Evolutionary conservation across 1,140 invertebrate species (phyloP).

Genomic region (Melitaea cinxia): DNA sequence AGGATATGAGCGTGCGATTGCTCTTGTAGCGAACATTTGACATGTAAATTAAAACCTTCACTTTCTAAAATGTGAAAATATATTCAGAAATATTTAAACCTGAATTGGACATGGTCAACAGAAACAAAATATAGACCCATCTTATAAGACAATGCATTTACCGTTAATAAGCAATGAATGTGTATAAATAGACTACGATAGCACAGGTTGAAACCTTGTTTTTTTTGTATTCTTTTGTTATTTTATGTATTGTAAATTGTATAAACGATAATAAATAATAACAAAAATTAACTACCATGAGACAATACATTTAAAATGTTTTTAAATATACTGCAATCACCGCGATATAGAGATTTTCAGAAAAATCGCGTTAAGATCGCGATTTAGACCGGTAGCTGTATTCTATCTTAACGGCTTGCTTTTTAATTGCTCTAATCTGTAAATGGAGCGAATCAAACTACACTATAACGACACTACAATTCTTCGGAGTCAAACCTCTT

Average conservation of each 20-base stretch:
- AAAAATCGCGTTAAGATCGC: not conserved
- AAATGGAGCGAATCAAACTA: constrained; percentile 56
- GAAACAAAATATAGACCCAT: constrained; percentile 15
- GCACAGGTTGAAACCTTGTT: too few species aligned
- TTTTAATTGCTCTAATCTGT: constrained; percentile 50
- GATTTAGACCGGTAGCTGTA: constrained; percentile 18
- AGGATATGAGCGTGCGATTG: not conserved
- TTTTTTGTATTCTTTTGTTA: too few species aligned
- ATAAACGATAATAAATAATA: not conserved
- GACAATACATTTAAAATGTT: too few species aligned
- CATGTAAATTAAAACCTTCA: constrained; percentile 73
- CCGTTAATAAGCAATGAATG: too few species aligned
- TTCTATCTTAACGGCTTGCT: constrained; percentile 45
- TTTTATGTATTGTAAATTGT: too few species aligned
- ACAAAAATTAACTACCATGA: too few species aligned
- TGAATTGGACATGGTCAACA: constrained; percentile 40
- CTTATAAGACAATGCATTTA: too few species aligned
- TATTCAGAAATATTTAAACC: constrained; percentile 37
- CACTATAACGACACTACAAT: not conserved
- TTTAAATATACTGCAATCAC: not conserved
- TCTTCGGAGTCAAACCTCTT: not conserved
- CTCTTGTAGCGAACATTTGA: constrained; percentile 40
- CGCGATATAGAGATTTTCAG: not conserved
- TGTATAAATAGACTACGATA: too few species aligned
- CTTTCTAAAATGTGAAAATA: constrained; percentile 77